Evolutionary conservation across 1,140 invertebrate genomes (phyloP).

Genomic region (Drosophila jambulina): DNA sequence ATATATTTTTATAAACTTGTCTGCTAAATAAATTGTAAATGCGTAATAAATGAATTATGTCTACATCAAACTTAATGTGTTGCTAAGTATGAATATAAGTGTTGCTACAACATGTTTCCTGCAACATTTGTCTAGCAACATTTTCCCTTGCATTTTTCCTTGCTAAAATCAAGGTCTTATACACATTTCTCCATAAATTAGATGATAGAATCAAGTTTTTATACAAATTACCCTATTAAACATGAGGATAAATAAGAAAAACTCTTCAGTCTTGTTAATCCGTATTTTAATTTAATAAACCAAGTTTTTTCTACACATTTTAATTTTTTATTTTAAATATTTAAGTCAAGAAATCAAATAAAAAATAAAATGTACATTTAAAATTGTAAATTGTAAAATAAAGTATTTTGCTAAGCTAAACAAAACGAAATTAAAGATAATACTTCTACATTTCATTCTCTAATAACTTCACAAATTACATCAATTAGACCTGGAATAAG

Average conservation of each 20-base stretch:
- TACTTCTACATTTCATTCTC: neutral
- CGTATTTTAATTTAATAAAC: neutral
- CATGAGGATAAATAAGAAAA: neutral
- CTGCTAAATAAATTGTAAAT: too few species aligned
- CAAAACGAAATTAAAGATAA: neutral
- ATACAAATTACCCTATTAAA: neutral
- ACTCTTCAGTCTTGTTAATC: fast-evolving
- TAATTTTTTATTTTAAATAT: too few species aligned
- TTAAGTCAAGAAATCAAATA: too few species aligned
- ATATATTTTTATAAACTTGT: too few species aligned
- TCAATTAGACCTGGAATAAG: conserved; percentile 7
- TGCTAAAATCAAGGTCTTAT: neutral
- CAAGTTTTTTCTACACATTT: too few species aligned
- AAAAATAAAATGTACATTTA: too few species aligned
- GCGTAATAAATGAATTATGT: too few species aligned
- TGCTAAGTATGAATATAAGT: neutral
- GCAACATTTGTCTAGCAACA: neutral
- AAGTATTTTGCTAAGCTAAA: neutral
- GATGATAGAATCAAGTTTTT: neutral
- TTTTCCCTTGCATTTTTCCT: neutral
- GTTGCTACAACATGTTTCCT: neutral
- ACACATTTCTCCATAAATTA: neutral
- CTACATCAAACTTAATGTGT: neutral
- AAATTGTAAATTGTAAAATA: neutral
- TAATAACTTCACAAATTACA: conserved; percentile 6